A percentile compares a stretch with the other conserved stretches of the same genome.
phyloP scores from a whole-genome alignment of 35 echinoderm and acorn worm genomes.

The Patiria miniata region DNA sequence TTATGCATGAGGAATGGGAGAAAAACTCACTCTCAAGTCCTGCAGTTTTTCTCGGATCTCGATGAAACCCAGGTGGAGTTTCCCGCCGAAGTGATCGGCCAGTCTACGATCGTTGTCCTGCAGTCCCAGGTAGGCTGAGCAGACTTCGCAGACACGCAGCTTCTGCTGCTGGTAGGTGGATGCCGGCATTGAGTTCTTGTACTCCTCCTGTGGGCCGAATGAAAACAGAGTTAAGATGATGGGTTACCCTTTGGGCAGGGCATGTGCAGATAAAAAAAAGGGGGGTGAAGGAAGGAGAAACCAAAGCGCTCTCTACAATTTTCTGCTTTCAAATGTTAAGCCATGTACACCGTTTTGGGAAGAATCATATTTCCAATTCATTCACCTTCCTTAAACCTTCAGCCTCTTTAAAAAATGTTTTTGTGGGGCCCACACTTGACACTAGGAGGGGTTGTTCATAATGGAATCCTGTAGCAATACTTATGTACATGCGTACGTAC shows the following conservation, averaged over 20 bases:
- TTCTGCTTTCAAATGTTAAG: no score
- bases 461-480: no score
- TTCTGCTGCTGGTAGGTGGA: slow-evolving; percentile 99
- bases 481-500: no score
- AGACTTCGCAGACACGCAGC: slow-evolving; percentile 93
- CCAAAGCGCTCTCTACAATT: slow-evolving; percentile 74
- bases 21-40: slow-evolving; percentile 67
- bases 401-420: no score
- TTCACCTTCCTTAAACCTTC: no score
- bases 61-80: slow-evolving; percentile 98
- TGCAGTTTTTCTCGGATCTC: slow-evolving; percentile 92
- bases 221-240: background rate
- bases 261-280: no score
- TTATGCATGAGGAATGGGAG: background rate
- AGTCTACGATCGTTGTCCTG: slow-evolving; percentile 95
- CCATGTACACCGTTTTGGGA: no score
- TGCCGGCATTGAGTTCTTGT: slow-evolving; percentile 96
- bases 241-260: background rate
- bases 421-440: no score
- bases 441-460: no score
- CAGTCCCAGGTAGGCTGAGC: slow-evolving; percentile 91
- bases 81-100: slow-evolving; percentile 98
- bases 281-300: no score
- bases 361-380: no score
- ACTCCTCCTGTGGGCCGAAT: slow-evolving; percentile 73